Percentiles rank a stretch among this genome's conserved stretches.
Evolutionary conservation across 2,113 vertebrate genomes (phyloP).

Genomic region (Bufo bufo): DNA sequence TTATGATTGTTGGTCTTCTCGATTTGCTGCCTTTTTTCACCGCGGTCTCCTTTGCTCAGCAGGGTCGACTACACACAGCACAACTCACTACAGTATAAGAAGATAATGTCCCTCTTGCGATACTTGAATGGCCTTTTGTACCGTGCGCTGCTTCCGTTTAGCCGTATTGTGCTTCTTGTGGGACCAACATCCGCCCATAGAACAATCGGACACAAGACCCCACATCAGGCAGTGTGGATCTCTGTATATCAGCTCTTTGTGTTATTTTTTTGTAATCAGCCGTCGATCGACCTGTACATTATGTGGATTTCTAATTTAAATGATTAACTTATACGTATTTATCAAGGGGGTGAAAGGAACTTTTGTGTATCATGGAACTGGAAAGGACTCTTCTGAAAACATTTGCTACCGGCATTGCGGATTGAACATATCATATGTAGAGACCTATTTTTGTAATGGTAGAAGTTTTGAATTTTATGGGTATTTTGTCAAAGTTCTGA

Average conservation of each 20-base stretch:
- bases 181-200: constrained; percentile 84
- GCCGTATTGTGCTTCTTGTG: constrained; percentile 74
- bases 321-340: constrained; percentile 96
- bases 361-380: constrained; percentile 66
- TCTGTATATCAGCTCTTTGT: constrained; percentile 77
- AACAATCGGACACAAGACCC: constrained; percentile 72
- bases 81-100: constrained; percentile 85
- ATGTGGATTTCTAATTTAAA: constrained; percentile 98
- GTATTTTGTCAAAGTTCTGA: constrained; percentile 97
- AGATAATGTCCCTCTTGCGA: constrained; percentile 76
- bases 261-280: constrained; percentile 68
- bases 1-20: background rate
- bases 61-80: constrained; percentile 83
- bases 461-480: constrained; percentile 96
- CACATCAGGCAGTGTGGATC: constrained; percentile 74
- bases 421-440: constrained; percentile 89
- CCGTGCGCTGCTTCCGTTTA: constrained; percentile 79
- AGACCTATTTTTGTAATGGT: constrained; percentile 99
- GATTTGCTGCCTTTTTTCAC: background rate
- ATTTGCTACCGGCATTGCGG: constrained; percentile 80
- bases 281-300: constrained; percentile 83
- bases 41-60: background rate
- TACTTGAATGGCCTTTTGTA: constrained; percentile 78
- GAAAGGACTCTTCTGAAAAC: constrained; percentile 74
- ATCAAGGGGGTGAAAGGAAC: constrained; percentile 73